Evolutionary conservation across 2,888 invertebrate genomes (phyloP).

Genomic region (Acanthosepion pharaonis): DNA sequence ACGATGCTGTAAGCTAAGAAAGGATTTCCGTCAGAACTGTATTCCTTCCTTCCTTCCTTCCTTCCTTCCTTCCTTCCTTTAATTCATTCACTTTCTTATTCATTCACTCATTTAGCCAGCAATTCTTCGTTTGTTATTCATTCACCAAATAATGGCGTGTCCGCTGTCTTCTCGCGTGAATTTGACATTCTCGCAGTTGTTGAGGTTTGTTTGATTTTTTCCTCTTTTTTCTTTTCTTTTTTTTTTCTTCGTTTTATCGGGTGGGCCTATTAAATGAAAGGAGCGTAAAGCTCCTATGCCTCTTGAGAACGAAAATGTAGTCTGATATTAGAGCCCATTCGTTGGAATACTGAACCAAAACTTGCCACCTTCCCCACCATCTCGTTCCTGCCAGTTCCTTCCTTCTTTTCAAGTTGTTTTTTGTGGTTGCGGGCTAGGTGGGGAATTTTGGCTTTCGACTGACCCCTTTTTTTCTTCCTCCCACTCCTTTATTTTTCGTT

Average conservation of each 20-base stretch:
- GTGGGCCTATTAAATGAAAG: not conserved
- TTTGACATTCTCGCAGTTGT: not conserved
- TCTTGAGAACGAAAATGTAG: not conserved
- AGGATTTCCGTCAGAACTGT: not conserved
- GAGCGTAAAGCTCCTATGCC: not conserved
- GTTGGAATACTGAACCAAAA: not conserved
- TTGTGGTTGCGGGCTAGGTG: not conserved
- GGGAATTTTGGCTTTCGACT: not conserved
- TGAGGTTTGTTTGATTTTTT: not conserved
- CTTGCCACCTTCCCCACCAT: not conserved
- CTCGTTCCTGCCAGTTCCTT: not conserved
- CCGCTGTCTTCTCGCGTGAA: not conserved
- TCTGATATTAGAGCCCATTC: not conserved
- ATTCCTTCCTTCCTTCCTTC: not conserved
- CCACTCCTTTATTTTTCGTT: not conserved
- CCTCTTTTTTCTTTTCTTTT: not conserved
- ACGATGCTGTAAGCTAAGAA: not conserved
- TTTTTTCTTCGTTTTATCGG: not conserved
- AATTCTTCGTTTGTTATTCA: no score
- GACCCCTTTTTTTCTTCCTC: not conserved
- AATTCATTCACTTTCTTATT: no score
- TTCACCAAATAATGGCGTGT: no score
- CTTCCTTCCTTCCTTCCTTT: no score
- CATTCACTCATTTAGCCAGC: no score
- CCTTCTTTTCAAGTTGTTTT: not conserved